Evolutionary conservation across 1,140 invertebrate species (phyloP).

Genomic region (Drosophila kikkawai): DNA sequence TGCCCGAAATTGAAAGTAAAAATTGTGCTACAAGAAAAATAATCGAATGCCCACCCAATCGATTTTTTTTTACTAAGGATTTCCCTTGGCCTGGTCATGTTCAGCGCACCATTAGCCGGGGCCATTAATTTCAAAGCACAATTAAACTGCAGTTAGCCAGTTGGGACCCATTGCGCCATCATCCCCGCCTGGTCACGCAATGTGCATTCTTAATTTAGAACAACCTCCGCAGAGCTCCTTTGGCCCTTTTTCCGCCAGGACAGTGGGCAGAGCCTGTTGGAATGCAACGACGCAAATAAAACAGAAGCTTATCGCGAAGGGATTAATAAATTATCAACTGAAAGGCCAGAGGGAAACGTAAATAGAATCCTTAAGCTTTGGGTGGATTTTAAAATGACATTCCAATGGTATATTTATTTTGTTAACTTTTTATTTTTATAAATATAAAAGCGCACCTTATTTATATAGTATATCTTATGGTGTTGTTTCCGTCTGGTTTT

Average conservation of each 20-base stretch:
- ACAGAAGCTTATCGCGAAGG: conserved; percentile 2
- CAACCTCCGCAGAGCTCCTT: conserved; percentile 7
- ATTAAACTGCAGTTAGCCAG: conserved; percentile 25
- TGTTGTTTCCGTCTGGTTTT: neutral
- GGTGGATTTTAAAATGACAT: neutral
- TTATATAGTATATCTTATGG: neutral
- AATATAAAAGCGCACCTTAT: neutral
- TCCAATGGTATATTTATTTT: neutral
- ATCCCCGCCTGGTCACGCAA: conserved; percentile 1
- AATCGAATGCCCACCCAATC: conserved; percentile 1
- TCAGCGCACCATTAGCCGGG: conserved; percentile 15
- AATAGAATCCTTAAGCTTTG: neutral
- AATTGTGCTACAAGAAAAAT: conserved; percentile 7
- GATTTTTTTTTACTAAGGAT: conserved; percentile 16
- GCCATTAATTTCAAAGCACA: conserved; percentile 16
- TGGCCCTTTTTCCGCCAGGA: conserved; percentile 6
- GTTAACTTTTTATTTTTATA: neutral
- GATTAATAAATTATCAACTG: conserved; percentile 8
- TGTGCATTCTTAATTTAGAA: conserved; percentile 11
- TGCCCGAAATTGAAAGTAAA: conserved; percentile 28
- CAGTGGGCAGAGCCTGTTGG: conserved; percentile 5
- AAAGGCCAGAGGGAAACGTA: conserved; percentile 4
- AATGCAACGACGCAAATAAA: conserved; percentile 14
- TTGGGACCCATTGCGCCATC: neutral
- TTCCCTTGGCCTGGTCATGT: conserved; percentile 19